Percentiles rank a stretch among this genome's conserved stretches.
Evolutionary conservation across 2,797 vertebrate species (phyloP).

Genomic region (Brachyrhaphis roseni): DNA sequence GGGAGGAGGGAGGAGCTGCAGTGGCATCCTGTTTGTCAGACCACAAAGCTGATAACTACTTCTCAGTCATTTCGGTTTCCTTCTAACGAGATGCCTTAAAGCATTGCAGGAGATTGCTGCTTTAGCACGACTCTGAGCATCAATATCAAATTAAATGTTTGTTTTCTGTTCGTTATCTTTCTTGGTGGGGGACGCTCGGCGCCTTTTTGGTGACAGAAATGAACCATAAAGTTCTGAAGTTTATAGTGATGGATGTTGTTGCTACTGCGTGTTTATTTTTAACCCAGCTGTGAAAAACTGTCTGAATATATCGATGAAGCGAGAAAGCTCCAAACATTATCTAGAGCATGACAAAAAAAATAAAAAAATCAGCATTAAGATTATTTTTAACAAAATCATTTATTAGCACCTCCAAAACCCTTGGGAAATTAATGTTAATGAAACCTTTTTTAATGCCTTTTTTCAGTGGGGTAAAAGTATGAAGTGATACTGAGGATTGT

Average conservation of each 20-base stretch:
- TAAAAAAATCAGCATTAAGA: background rate
- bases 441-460: background rate
- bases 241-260: background rate
- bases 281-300: background rate
- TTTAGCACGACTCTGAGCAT: slow-evolving; percentile 4
- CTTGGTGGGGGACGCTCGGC: background rate
- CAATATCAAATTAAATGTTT: slow-evolving; percentile 9
- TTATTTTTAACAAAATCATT: background rate
- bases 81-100: background rate
- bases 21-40: slow-evolving; percentile 27
- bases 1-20: background rate
- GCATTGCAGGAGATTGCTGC: background rate
- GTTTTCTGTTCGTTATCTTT: slow-evolving; percentile 14
- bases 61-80: background rate
- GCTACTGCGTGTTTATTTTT: background rate
- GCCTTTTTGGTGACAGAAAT: background rate
- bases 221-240: slow-evolving; percentile 1
- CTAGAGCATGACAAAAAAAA: background rate
- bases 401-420: background rate
- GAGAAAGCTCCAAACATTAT: too few species aligned
- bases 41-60: background rate
- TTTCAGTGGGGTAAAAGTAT: background rate
- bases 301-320: background rate
- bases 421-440: background rate
- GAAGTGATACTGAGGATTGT: background rate